Conservation (phyloP, 2,797 vertebrate species). For the Rhadinocentrus ornatus region DNA sequence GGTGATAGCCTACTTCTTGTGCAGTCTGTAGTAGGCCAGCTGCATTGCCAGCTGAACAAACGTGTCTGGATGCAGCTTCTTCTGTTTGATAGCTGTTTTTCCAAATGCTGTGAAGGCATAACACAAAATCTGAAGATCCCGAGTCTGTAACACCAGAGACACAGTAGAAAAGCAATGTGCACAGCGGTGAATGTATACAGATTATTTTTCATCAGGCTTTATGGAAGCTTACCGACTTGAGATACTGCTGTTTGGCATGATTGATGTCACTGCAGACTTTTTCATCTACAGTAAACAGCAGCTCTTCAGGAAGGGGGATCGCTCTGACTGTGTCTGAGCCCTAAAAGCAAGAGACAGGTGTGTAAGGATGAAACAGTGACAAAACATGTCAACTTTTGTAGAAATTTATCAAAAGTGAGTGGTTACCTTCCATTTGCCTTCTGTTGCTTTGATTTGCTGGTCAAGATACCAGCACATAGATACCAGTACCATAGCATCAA, state of each 20-base stretch:
- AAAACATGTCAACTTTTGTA: neutral
- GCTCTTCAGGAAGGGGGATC: constrained; percentile 87
- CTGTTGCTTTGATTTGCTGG: constrained; percentile 83
- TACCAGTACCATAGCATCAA: constrained; percentile 92
- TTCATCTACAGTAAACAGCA: constrained; percentile 90
- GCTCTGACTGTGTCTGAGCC: constrained; percentile 85
- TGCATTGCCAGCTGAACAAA: constrained; percentile 96
- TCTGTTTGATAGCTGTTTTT: constrained; percentile 88
- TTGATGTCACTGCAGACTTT: constrained; percentile 81
- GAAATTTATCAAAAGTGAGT: neutral
- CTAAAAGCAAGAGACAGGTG: constrained; percentile 58
- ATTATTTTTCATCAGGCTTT: neutral
- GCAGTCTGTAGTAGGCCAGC: constrained; percentile 88
- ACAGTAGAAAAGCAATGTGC: neutral
- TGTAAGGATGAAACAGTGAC: neutral
- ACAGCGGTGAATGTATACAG: neutral
- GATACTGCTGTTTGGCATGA: constrained; percentile 85
- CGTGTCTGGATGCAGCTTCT: constrained; percentile 91
- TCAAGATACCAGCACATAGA: constrained; percentile 85
- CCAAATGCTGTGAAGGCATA: constrained; percentile 92
- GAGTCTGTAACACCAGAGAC: constrained; percentile 75
- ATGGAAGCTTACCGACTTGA: constrained; percentile 79
- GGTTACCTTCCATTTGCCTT: constrained; percentile 94
- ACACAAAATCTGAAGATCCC: constrained; percentile 86
- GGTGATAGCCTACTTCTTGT: constrained; percentile 83